A percentile compares a stretch with the other conserved stretches of the same genome.
phyloP scores from a whole-genome alignment of 2,113 vertebrate genomes.

The Chelonoidis abingdonii region DNA sequence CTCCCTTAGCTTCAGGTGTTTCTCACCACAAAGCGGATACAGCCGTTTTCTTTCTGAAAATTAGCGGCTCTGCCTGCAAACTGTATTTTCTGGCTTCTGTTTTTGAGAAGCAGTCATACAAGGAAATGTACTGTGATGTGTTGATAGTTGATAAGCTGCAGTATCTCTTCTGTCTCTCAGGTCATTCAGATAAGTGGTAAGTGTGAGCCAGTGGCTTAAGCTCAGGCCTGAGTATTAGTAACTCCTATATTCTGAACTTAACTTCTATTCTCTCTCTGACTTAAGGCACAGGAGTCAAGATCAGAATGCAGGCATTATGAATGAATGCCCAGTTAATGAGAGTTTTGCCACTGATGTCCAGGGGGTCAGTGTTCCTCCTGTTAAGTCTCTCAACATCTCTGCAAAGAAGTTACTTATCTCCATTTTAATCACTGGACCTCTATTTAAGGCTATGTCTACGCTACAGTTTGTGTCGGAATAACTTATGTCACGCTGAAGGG shows the following conservation, averaged over 20 bases:
- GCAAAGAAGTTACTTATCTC: no score
- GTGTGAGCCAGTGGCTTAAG: neutral
- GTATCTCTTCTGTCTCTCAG: neutral
- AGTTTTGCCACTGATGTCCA: neutral
- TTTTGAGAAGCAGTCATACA: neutral
- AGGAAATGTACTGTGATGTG: neutral
- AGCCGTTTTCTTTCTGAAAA: constrained; percentile 19
- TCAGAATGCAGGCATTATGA: neutral
- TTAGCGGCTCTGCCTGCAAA: constrained; percentile 39
- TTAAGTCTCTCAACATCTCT: no score
- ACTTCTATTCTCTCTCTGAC: neutral
- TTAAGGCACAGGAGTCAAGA: neutral
- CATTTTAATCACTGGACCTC: neutral
- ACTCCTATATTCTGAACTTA: neutral
- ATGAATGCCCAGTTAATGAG: neutral
- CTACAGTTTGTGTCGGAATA: no score
- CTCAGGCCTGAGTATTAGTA: neutral
- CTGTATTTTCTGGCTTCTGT: constrained; percentile 29
- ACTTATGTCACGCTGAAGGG: no score
- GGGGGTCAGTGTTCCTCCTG: no score
- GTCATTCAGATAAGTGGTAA: neutral
- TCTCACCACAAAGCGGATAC: constrained; percentile 15
- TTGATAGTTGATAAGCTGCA: neutral
- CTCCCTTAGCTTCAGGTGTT: constrained; percentile 57
- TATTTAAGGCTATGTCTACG: no score